These are phyloP conservation scores for Chalcis sispes DNA, from an alignment of 2,888 invertebrate species.

Conservation along the genomic window DNA sequence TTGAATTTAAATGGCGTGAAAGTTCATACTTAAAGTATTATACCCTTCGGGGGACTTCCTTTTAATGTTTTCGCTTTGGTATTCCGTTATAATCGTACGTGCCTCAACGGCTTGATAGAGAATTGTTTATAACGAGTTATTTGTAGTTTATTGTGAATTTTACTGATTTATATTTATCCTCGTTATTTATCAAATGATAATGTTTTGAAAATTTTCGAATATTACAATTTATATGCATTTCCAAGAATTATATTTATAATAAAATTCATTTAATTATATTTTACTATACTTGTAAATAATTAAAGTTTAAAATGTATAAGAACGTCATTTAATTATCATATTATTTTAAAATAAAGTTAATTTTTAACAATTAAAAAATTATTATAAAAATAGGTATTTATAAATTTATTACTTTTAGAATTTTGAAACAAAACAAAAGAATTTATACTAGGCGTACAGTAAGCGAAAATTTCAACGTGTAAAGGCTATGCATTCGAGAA, in stretches of 20 bases:
- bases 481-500: neutral
- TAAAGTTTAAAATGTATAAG: too few species aligned
- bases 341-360: too few species aligned
- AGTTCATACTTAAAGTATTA: constrained; percentile 53
- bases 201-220: neutral
- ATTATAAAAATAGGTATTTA: too few species aligned
- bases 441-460: too few species aligned
- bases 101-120: neutral
- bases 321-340: too few species aligned
- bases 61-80: constrained; percentile 33
- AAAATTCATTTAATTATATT: too few species aligned
- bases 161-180: neutral
- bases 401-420: too few species aligned
- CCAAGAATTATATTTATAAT: neutral
- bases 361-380: too few species aligned
- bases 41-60: constrained; percentile 24
- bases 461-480: too few species aligned
- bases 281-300: too few species aligned
- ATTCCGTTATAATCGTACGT: constrained; percentile 24
- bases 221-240: neutral
- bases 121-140: constrained; percentile 35
- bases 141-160: constrained; percentile 35
- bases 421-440: too few species aligned
- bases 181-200: neutral
- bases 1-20: constrained; percentile 55